A percentile compares a stretch with the other conserved stretches of the same genome.
These are phyloP conservation scores for Pocillopora grandis DNA, from an alignment of 92 coral and sea anemone species.

Conservation along the genomic window DNA sequence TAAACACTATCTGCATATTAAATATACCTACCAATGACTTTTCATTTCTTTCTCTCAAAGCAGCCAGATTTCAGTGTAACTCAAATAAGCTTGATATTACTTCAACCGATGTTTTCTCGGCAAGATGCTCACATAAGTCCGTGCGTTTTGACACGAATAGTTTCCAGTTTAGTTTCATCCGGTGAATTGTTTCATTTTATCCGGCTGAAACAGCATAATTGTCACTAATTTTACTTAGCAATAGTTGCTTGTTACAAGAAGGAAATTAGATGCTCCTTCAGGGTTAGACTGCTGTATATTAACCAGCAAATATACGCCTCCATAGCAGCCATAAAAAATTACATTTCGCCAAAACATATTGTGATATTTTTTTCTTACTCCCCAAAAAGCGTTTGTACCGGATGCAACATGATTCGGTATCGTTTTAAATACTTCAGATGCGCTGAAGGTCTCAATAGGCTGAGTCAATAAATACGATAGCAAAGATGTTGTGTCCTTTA, in stretches of 20 bases:
- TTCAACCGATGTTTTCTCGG: too few species aligned
- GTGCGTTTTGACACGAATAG: not conserved
- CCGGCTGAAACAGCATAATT: not conserved
- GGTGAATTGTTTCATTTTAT: not conserved
- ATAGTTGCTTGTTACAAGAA: constrained; percentile 1
- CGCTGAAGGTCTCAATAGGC: too few species aligned
- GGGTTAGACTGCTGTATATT: not conserved
- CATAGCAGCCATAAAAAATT: not conserved
- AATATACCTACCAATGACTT: too few species aligned
- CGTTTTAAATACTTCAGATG: not conserved
- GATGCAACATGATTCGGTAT: not conserved
- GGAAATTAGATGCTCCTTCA: constrained; percentile 21
- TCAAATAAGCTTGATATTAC: too few species aligned
- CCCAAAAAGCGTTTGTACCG: not conserved
- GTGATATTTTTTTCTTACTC: not conserved
- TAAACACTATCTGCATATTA: too few species aligned
- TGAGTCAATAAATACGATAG: too few species aligned
- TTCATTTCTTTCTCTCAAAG: too few species aligned
- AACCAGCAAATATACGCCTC: not conserved
- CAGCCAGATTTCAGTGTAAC: too few species aligned
- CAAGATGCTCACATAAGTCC: not conserved
- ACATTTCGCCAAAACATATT: not conserved
- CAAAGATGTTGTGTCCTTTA: too few species aligned
- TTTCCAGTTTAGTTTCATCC: not conserved
- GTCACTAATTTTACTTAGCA: not conserved